These are phyloP conservation scores for Xestia ashworthii DNA, from an alignment of 2,888 invertebrate species.

Conservation along the genomic window DNA sequence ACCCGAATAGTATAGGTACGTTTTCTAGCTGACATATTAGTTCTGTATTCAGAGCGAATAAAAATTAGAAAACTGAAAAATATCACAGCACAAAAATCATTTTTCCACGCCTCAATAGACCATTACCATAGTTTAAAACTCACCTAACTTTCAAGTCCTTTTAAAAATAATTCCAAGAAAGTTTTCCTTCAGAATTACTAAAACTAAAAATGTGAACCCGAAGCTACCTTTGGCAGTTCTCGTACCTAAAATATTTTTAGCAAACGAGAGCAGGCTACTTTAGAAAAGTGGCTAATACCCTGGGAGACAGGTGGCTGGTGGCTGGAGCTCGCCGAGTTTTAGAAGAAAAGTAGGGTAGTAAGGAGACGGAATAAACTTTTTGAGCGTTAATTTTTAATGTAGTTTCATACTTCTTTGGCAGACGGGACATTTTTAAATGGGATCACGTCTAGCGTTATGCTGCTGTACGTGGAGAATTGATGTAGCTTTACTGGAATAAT, in stretches of 20 bases:
- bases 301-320: slow-evolving; percentile 13
- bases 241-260: slow-evolving; percentile 39
- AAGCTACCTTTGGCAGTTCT: slow-evolving; percentile 2
- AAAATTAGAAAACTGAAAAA: not conserved
- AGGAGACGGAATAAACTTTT: slow-evolving; percentile 9
- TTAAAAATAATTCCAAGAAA: not conserved
- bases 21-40: not conserved
- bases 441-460: not conserved
- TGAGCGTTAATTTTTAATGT: slow-evolving; percentile 26
- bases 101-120: not conserved
- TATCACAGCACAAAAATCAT: not conserved
- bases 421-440: not conserved
- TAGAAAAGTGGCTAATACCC: slow-evolving; percentile 37
- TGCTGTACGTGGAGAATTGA: not conserved
- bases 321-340: not conserved
- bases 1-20: no score
- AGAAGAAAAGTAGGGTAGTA: slow-evolving; percentile 17
- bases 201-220: not conserved
- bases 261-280: slow-evolving; percentile 30
- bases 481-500: no score
- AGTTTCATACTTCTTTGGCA: not conserved
- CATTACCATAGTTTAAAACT: not conserved
- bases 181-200: slow-evolving; percentile 5
- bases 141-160: not conserved
- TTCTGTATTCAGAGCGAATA: not conserved